A percentile compares a stretch with the other conserved stretches of the same genome.
Conservation (phyloP, 2,888 invertebrate genomes). For the Ophraella communa region DNA sequence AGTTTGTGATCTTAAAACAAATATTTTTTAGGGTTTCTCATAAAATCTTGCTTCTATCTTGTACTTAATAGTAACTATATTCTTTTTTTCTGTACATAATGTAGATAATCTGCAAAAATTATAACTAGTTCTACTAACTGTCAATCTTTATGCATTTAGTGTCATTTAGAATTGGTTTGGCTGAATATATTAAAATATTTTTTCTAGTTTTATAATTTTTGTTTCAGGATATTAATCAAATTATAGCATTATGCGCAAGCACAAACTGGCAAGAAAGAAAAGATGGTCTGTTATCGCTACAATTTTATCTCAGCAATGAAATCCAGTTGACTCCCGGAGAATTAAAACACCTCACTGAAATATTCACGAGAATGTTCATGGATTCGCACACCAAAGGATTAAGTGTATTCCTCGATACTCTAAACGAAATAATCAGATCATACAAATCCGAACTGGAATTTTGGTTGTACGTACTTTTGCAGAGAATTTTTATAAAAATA, state of each 20-base stretch:
- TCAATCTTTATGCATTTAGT: too few species aligned
- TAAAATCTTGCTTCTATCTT: too few species aligned
- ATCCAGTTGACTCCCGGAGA: constrained; percentile 72
- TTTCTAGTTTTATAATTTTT: neutral
- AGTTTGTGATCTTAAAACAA: too few species aligned
- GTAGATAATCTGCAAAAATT: too few species aligned
- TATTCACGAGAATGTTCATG: constrained; percentile 96
- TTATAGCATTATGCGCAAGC: constrained; percentile 86
- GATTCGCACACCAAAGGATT: constrained; percentile 95
- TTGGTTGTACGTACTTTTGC: constrained; percentile 90
- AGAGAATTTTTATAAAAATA: constrained; percentile 80
- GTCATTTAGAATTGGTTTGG: too few species aligned
- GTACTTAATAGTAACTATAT: too few species aligned
- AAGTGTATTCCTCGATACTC: constrained; percentile 89
- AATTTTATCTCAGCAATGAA: constrained; percentile 76
- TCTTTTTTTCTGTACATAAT: too few species aligned
- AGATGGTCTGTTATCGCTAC: constrained; percentile 82
- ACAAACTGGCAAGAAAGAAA: constrained; percentile 95
- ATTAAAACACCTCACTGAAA: constrained; percentile 85
- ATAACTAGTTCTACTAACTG: too few species aligned
- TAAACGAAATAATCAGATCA: constrained; percentile 85
- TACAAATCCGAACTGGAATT: constrained; percentile 89
- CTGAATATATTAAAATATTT: neutral
- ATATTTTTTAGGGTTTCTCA: too few species aligned
- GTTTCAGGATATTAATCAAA: constrained; percentile 80